These are phyloP conservation scores for Drosophila sproati DNA, from an alignment of 1,140 invertebrate genomes.

Conservation along the genomic window DNA sequence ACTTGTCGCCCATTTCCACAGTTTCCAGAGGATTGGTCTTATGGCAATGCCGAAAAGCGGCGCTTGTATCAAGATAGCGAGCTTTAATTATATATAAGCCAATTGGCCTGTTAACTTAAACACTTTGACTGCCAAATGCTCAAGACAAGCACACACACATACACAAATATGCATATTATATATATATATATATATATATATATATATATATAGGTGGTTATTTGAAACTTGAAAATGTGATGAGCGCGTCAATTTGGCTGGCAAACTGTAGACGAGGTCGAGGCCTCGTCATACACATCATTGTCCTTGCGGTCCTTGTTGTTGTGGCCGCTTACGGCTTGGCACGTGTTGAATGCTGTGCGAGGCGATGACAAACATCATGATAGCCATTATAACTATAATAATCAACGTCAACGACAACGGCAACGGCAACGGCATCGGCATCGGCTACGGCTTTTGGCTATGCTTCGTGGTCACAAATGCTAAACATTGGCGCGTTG, in stretches of 20 bases:
- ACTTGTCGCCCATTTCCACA: constrained; percentile 24
- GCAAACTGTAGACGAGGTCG: constrained; percentile 31
- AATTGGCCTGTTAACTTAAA: constrained; percentile 57
- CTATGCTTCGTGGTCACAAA: constrained; percentile 19
- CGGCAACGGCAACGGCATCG: not conserved
- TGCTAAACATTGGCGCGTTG: constrained; percentile 24
- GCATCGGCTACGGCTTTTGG: not conserved
- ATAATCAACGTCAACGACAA: constrained; percentile 27
- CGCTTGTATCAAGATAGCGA: constrained; percentile 13
- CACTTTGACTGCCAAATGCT: constrained; percentile 57
- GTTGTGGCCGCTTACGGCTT: constrained; percentile 7
- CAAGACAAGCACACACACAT: constrained; percentile 13
- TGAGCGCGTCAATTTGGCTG: constrained; percentile 49
- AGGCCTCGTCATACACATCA: constrained; percentile 24
- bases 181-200: not conserved
- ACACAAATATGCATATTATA: not conserved
- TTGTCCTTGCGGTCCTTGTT: constrained; percentile 39
- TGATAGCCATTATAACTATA: constrained; percentile 48
- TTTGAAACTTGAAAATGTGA: constrained; percentile 40
- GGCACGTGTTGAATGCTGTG: constrained; percentile 48
- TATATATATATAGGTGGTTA: constrained; percentile 2
- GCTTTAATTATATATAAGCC: constrained; percentile 67
- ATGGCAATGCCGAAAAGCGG: constrained; percentile 8
- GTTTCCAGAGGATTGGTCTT: not conserved
- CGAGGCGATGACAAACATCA: constrained; percentile 41